Evolutionary conservation across 2,888 invertebrate genomes (phyloP), one percentile per base, ranked within the genome.

Genomic region (Aporophyla nigra): DNA sequence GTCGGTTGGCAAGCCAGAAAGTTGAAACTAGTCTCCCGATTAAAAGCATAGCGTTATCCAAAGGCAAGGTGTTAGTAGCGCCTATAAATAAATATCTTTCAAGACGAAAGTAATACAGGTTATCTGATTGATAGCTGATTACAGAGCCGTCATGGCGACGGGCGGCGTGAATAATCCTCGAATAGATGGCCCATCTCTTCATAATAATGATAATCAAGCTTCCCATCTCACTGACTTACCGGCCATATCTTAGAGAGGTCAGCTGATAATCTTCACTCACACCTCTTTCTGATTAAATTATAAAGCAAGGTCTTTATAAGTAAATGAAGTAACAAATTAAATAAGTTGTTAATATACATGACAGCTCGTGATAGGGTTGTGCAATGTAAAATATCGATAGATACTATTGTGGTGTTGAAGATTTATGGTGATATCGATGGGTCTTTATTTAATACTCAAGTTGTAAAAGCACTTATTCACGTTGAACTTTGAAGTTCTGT

Each of bases 321-420:
- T 78, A 59, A 78, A 82, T 82, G 27, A 75, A 79, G 68, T 54
- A 73, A 69, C 69, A 80, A 80, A 83, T 83, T 80, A 80, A 83
- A 83, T 80, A 77, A 80, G 58, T 62, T 69, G 49, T 71, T 73
- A 54, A 74, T 73, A 53, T 61, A 77, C 43, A 61, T 71, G 71
- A 75, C 68, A 74, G 43, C 76, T 19, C 0, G 24, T 12, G 46
- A 61, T 80, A 77, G 77, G 77, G 83, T 5, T 74, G 83, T 6
- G 46, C 0, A 10, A 21, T 27, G 14, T 49, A 4, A 54, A 63
- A 1, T 68, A 59, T 80, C 83, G 83, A 83, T 77, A 74, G 83
- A 83, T 77, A 74, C 2, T 65, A 58, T 56, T 56, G 4, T 49
- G 19, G 5, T 27, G 0, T 40, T 24, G 12, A 51, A 27, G 9